These are phyloP conservation scores for Chaetogeoica ovagalla DNA, from an alignment of 2,888 invertebrate genomes.

Conservation along the genomic window DNA sequence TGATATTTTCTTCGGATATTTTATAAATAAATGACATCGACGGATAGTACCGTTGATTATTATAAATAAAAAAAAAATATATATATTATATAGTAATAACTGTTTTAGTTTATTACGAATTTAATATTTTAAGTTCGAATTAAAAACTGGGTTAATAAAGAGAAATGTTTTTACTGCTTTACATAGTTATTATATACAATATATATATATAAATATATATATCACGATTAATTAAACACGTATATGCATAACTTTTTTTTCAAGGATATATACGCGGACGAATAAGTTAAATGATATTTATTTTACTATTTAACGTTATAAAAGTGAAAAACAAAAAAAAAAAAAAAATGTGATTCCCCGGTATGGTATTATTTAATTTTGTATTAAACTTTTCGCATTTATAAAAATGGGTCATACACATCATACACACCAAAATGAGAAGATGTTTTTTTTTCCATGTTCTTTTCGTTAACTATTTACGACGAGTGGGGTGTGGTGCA, in stretches of 20 bases:
- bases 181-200: too few species aligned
- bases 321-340: neutral
- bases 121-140: neutral
- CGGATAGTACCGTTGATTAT: too few species aligned
- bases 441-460: neutral
- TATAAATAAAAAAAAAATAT: too few species aligned
- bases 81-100: neutral
- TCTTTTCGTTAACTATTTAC: constrained; percentile 10
- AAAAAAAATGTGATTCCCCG: constrained; percentile 19
- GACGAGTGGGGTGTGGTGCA: neutral
- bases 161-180: too few species aligned
- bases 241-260: neutral
- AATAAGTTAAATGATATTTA: neutral
- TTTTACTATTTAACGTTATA: neutral
- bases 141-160: too few species aligned
- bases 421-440: neutral
- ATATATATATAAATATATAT: too few species aligned
- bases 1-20: too few species aligned
- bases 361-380: constrained; percentile 11
- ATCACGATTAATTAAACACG: neutral
- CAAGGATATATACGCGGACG: neutral
- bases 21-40: neutral
- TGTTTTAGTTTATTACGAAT: neutral
- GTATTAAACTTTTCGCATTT: constrained; percentile 19
- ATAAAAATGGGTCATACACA: constrained; percentile 23